Conservation (phyloP, 2,113 vertebrate genomes). For the Scortum barcoo region DNA sequence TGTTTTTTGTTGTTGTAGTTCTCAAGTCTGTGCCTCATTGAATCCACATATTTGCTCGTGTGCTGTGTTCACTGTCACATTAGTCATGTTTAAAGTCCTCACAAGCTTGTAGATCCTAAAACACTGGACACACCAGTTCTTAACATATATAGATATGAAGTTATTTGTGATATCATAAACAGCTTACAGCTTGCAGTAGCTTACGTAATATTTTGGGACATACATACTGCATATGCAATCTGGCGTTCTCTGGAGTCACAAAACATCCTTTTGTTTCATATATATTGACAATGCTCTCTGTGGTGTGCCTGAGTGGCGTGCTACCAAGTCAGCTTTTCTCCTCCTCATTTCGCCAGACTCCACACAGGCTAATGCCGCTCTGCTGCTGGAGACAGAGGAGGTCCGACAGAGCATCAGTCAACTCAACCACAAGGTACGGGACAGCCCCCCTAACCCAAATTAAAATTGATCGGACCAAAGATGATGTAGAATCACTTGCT, state of each 20-base stretch:
- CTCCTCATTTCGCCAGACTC: constrained; percentile 46
- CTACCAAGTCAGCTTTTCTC: constrained; percentile 14
- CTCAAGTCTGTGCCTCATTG: not conserved
- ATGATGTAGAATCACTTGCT: constrained; percentile 2
- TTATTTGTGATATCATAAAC: not conserved
- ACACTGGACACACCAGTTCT: not conserved
- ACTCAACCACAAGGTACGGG: constrained; percentile 90
- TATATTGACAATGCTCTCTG: not conserved
- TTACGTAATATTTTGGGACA: not conserved
- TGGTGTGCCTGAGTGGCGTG: not conserved
- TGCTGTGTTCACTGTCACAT: not conserved
- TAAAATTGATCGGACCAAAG: not conserved
- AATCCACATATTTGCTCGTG: not conserved
- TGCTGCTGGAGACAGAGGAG: constrained; percentile 87
- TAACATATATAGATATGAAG: not conserved
- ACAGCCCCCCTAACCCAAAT: not conserved
- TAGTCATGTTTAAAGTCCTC: not conserved
- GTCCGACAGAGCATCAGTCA: constrained; percentile 88
- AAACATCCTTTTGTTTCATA: not conserved
- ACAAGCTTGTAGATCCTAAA: not conserved
- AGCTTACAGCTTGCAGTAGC: not conserved
- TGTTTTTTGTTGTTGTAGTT: not conserved
- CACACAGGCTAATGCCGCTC: constrained; percentile 59
- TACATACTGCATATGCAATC: not conserved
- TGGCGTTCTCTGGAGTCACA: not conserved